Conservation (phyloP, 2,113 vertebrate species). For the Eclectus roratus region DNA sequence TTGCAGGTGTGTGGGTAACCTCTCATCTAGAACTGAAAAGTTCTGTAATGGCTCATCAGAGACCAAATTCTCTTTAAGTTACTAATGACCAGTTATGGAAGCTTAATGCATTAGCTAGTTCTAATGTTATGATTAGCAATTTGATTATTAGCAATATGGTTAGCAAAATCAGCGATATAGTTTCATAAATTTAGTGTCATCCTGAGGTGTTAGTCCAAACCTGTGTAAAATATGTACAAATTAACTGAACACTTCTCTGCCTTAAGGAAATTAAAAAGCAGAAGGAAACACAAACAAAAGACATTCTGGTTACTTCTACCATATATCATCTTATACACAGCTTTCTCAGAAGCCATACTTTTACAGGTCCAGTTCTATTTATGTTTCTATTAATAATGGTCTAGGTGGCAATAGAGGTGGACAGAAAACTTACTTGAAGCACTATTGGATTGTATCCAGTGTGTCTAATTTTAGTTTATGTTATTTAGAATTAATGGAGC, state of each 20-base stretch:
- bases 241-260: background rate
- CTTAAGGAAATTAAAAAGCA: background rate
- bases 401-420: background rate
- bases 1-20: background rate
- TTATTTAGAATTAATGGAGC: background rate
- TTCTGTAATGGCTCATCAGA: background rate
- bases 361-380: background rate
- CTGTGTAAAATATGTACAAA: background rate
- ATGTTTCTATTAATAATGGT: background rate
- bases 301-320: background rate
- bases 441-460: background rate
- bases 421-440: background rate
- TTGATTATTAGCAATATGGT: background rate
- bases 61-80: background rate
- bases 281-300: background rate
- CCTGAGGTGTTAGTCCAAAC: background rate
- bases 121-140: background rate
- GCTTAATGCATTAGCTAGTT: background rate
- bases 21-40: background rate
- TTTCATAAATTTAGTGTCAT: background rate
- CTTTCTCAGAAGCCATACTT: background rate
- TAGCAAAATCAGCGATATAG: background rate
- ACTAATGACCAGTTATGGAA: background rate
- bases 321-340: background rate
- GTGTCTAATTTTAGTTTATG: background rate